A percentile compares a stretch with the other conserved stretches of the same genome.
Conservation (phyloP, 2,113 vertebrate genomes). For the Calonectris borealis region DNA sequence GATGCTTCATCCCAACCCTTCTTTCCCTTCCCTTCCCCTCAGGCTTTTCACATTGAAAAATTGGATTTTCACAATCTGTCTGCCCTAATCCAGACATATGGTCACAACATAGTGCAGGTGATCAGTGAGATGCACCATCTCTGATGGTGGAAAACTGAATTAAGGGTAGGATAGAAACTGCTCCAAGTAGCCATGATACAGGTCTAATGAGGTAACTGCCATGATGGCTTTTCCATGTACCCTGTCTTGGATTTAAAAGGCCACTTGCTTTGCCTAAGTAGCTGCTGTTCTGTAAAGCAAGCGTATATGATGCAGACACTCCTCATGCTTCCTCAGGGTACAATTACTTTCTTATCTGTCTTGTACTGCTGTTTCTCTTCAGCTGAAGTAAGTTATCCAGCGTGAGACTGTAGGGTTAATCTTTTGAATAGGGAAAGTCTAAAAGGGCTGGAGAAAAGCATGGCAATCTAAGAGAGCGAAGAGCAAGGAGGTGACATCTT, state of each 20-base stretch:
- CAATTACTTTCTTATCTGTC: slow-evolving; percentile 45
- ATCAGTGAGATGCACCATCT: not conserved
- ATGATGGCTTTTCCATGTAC: not conserved
- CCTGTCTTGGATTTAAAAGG: slow-evolving; percentile 5
- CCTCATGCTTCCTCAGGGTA: not conserved
- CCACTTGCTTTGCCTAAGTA: not conserved
- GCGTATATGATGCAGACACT: not conserved
- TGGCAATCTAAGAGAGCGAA: not conserved
- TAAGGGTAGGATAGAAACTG: not conserved
- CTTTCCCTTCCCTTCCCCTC: not conserved
- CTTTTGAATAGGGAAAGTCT: not conserved
- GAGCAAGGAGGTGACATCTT: not conserved
- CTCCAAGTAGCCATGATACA: not conserved
- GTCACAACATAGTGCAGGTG: not conserved
- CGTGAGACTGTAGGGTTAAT: not conserved
- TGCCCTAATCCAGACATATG: not conserved
- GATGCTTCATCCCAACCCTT: not conserved
- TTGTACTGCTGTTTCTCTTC: slow-evolving; percentile 36
- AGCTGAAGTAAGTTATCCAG: slow-evolving; percentile 4
- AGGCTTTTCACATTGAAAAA: accelerated
- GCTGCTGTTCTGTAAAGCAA: slow-evolving; percentile 25
- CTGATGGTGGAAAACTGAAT: not conserved
- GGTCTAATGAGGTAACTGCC: not conserved
- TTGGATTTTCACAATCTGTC: not conserved
- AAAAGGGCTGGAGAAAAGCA: not conserved